These are phyloP conservation scores for roundworm (Caenorhabditis elegans) DNA, from an alignment of 1,140 invertebrate genomes.

Conservation along the genomic window WBcel235 BX284603.4:3668501-3669000, in stretches of 20 bases:
- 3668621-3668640: too few relatives aligned
- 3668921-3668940: too few relatives aligned
- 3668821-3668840: slow-evolving; percentile 98
- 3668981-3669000: too few relatives aligned
- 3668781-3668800: slow-evolving; percentile 90
- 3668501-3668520: too few relatives aligned
- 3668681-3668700: neutral
- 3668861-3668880: slow-evolving; percentile 88
- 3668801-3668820: slow-evolving; percentile 86
- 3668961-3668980: too few relatives aligned
- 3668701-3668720: neutral
- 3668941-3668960: too few relatives aligned
- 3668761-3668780: slow-evolving; percentile 99
- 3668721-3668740: slow-evolving; percentile 94
- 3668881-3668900: slow-evolving; percentile 83
- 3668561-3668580: too few relatives aligned
- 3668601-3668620: too few relatives aligned
- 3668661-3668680: neutral
- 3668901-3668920: too few relatives aligned
- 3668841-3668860: slow-evolving; percentile 96
- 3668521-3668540: too few relatives aligned
- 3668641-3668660: neutral
- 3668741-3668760: slow-evolving; percentile 94
- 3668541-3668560: too few relatives aligned
- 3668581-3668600: too few relatives aligned